Percentiles rank a stretch among this genome's conserved stretches.
Evolutionary conservation across 2,888 invertebrate genomes (phyloP).

Genomic region (Adelphocoris suturalis): DNA sequence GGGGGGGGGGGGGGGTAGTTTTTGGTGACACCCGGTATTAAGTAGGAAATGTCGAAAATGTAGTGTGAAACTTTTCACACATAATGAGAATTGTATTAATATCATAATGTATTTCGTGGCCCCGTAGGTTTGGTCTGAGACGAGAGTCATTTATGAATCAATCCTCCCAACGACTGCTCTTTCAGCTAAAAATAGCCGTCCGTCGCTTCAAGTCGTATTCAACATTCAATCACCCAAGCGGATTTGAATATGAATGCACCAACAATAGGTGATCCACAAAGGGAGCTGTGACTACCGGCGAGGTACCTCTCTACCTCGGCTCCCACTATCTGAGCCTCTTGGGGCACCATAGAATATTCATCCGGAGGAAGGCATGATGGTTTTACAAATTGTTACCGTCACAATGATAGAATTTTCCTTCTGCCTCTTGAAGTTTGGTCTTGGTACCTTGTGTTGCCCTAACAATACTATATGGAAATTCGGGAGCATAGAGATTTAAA

Average conservation of each 20-base stretch:
- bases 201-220: slow-evolving; percentile 1
- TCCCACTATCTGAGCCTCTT: neutral
- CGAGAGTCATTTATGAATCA: neutral
- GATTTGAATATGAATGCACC: slow-evolving; percentile 35
- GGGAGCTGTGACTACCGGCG: neutral
- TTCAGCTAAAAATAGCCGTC: slow-evolving; percentile 21
- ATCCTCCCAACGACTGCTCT: neutral
- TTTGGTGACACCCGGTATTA: no score
- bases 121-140: no score
- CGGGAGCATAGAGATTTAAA: no score
- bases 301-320: neutral
- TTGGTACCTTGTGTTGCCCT: no score
- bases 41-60: no score
- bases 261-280: slow-evolving; percentile 26
- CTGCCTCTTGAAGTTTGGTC: no score
- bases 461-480: no score
- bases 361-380: neutral
- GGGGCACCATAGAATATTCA: neutral
- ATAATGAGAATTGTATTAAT: no score
- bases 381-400: neutral
- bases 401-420: neutral
- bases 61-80: no score
- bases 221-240: slow-evolving; percentile 26
- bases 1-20: no score
- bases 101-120: no score